Base-by-base conservation (phyloP, 2,888 invertebrate species). In the Coelopa pilipes region DNA sequence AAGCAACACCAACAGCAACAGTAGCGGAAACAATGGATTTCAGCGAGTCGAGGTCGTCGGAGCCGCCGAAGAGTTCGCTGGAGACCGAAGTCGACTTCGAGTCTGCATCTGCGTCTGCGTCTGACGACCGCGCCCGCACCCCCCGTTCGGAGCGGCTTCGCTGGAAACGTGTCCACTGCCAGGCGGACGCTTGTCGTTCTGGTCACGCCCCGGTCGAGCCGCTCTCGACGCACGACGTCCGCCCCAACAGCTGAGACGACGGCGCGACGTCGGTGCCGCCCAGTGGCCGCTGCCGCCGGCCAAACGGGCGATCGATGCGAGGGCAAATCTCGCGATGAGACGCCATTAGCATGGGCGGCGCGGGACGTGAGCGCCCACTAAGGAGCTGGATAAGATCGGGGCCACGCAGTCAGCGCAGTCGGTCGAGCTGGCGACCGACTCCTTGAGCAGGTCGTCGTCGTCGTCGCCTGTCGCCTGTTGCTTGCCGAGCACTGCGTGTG, bases 321-420 rank as follows among this genome's bases (percentile, higher is more conserved):
- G 68, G 47, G 79, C 77, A 80, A 83, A 82, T 83, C 82, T 80
- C 81, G 82, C 80, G 81, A 83, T 82, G 83, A 82, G 79, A 77
- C 74, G 79, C 80, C 81, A 84, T 83, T 82, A 83, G 76, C 81
- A 83, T 83, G 82, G 81, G 71, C 70, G 70, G 68, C 74, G 46
- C 45, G 55, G 77, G 68, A 82, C 84, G 84, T 85, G 85, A 78
- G 77, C 75, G 77, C 79, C 80, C 81, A 82, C 80, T 79, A 74
- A 81, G 78, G 77, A 75, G 62, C 72, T 73, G 80, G 82, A 82
- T 75, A 83, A 82, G 81, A 83, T 83, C 81, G 76, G 73, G 74
- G 74, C 72, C 80, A 82, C 69, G 74, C 69, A 74, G n/a, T 5
- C 15, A 15, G 55, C 17, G 12, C 24, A 62, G 21, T 62, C 15